Evolutionary conservation across 2,888 invertebrate genomes (phyloP), one percentile per base, ranked within the genome.

Genomic region (Hydraecia micacea): DNA sequence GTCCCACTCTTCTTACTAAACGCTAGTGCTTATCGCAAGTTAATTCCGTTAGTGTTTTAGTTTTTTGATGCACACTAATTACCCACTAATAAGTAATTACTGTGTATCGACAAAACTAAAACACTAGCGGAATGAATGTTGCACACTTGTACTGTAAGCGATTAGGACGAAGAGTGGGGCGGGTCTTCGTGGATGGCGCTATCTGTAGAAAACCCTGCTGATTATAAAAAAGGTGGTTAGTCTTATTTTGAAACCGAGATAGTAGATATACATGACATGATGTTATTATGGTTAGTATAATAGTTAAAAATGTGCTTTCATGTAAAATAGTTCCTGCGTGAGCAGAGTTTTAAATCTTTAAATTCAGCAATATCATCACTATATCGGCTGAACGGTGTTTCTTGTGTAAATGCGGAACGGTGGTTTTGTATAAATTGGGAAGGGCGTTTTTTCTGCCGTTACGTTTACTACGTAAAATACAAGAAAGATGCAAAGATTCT

Each of bases 351-450:
- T 36, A 49, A 36, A 36, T 25, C 18, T 32, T n/a, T 58, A n/a
- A 58, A 42, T 58, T 74, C 18, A 58, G 42, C 1, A 32, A 52
- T 25, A 52, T 36, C 18, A 32, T 68, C 46, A 36, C 46, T 39
- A 32, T 60, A n/a, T 58, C 42, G 3, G 13, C 42, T 58, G 11
- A 75, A 42, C 49, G 32, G 75, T 32, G 52, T 13, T 52, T 39
- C 74, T 74, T 52, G 62, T 76, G 75, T 75, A n/a, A 76, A 75
- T 63, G 25, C 13, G n/a, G n/a, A 75, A 65, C 18, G n/a, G 65
- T 66, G 46, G 6, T 66, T 58, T 36, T 55, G 46, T 76, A 28
- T 66, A 77, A 66, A 28, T 77, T 58, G 11, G 4, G 18, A 28
- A 25, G 21, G 46, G 25, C n/a, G 65, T 32, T 21, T 39, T 66